phyloP scores from a whole-genome alignment of 2,113 vertebrate species.

The Ovis canadensis region DNA sequence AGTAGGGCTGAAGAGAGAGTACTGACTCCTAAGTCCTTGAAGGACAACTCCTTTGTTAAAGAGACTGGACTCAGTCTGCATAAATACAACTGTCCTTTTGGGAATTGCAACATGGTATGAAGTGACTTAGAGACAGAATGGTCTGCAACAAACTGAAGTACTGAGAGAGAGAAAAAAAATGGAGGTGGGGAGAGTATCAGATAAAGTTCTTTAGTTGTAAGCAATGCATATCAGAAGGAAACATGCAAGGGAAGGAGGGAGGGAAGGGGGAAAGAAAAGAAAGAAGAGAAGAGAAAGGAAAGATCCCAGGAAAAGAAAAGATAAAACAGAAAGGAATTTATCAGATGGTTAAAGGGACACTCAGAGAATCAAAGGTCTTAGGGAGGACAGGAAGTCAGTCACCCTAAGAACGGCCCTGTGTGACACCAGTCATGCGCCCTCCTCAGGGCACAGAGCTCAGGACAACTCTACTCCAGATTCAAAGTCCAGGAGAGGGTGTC shows the following conservation, averaged over 20 bases:
- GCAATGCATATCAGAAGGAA: not conserved
- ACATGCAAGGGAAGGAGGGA: not conserved
- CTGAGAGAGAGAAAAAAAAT: no score
- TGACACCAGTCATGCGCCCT: not conserved
- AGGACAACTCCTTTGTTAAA: not conserved
- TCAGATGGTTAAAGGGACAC: not conserved
- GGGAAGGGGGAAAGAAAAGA: no score
- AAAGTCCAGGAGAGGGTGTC: not conserved
- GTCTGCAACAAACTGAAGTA: not conserved
- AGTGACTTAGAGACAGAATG: not conserved
- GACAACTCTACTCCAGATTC: not conserved
- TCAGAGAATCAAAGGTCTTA: not conserved
- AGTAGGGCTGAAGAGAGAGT: not conserved
- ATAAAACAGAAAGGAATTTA: not conserved
- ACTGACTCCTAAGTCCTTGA: not conserved
- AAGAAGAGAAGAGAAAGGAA: not conserved
- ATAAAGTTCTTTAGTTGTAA: not conserved
- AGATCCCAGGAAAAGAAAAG: not conserved
- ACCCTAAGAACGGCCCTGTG: no score
- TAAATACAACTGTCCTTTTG: not conserved
- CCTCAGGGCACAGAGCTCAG: rapidly evolving
- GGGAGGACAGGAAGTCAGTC: not conserved
- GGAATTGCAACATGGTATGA: not conserved
- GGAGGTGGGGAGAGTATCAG: not conserved
- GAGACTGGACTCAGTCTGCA: not conserved